Percentiles rank a stretch among this genome's conserved stretches.
These are phyloP conservation scores for Cynoglossus semilaevis DNA, from an alignment of 2,113 vertebrate genomes.

Conservation along the genomic window DNA sequence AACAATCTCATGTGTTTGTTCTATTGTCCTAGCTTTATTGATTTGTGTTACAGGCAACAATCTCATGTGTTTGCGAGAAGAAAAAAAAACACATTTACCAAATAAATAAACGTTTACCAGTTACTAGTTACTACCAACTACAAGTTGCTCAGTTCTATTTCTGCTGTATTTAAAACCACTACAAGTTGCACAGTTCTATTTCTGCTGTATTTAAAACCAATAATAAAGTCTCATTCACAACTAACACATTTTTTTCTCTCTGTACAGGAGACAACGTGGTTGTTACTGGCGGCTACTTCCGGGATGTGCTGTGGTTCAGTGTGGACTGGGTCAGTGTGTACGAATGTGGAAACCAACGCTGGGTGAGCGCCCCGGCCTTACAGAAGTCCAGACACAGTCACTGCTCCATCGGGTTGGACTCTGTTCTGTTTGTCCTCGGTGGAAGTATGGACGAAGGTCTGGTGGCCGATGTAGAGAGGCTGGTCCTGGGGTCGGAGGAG, in stretches of 20 bases:
- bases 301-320: conserved; percentile 85
- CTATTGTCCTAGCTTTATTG: too few relatives aligned
- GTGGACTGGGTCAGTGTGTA: conserved; percentile 87
- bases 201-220: too few relatives aligned
- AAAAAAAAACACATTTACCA: too few relatives aligned
- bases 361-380: conserved; percentile 83
- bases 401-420: conserved; percentile 78
- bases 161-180: too few relatives aligned
- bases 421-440: conserved; percentile 80
- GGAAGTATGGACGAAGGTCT: conserved; percentile 83
- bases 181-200: too few relatives aligned
- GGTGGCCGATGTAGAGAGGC: conserved; percentile 77
- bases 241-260: background rate
- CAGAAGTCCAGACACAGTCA: conserved; percentile 83
- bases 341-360: conserved; percentile 74
- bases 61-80: too few relatives aligned
- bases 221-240: too few relatives aligned
- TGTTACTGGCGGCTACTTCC: conserved; percentile 87
- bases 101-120: too few relatives aligned
- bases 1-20: too few relatives aligned
- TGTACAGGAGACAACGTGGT: conserved; percentile 59
- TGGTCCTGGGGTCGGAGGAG: conserved; percentile 68
- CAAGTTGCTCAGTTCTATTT: too few relatives aligned
- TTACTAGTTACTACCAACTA: too few relatives aligned
- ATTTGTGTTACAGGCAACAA: too few relatives aligned